Evolutionary conservation across 2,888 invertebrate species (phyloP), one percentile per base, ranked within the genome.

Genomic region (Andricus quercusramuli): DNA sequence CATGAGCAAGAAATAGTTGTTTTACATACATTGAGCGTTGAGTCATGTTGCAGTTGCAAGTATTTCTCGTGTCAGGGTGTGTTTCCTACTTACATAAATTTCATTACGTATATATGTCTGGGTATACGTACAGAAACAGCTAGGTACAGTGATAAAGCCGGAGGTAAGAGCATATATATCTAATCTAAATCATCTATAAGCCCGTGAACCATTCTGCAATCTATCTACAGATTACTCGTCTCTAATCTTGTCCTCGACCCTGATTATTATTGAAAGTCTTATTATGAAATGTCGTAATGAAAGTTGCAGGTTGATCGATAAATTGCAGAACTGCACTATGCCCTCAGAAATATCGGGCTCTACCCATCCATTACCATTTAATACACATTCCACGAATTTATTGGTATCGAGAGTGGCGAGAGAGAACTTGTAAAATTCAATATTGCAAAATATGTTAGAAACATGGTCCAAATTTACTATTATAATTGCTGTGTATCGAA

Each of bases 331-430:
- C 15, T 44, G 4, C 44, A 44, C 5, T 67, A 67, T 44, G 22
- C n/a, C 67, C 22, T 44, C 15, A 22, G 13, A 15, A 22, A 41
- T 6, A 66, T 67, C 22, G 37, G 44, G 11, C 22, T 67, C 67
- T 44, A 44, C 37, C 41, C 37, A 41, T 13, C 44, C 5, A 44
- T 15, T 22, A 37, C 37, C 22, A 41, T 25, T 67, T 44, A 67
- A 67, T 67, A 67, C n/a, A 44, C 67, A 67, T 67, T 67, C 67
- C 67, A 67, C 15, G 4, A 67, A 41, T 66, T 67, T 22, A 67
- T 67, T 67, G 25, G 44, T 44, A 67, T 67, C 37, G 8, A 66
- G 44, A 67, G 13, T 22, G n/a, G 4, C 22, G 1, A 44, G 22
- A 67, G n/a, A n/a, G 25, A 67, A 44, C 6, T 67, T 3, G 22